phyloP scores from a whole-genome alignment of 2,888 invertebrate species.

The Athetis lepigone region DNA sequence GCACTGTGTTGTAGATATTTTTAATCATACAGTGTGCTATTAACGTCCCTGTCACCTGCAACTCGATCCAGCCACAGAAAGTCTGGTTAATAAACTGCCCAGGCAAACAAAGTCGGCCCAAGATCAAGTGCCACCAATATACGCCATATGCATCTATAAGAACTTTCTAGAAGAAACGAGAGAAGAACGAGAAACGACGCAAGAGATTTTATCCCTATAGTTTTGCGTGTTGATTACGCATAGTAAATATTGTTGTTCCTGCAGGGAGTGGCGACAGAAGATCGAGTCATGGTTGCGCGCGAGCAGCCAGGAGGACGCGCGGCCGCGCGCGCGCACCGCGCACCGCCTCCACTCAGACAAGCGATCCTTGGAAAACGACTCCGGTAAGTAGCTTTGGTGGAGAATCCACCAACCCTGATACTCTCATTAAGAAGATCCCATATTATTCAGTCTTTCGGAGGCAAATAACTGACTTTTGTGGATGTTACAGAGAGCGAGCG shows the following conservation, averaged over 20 bases:
- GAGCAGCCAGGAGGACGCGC: conserved; percentile 95
- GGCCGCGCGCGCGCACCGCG: conserved; percentile 91
- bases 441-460: background rate
- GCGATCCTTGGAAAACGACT: conserved; percentile 96
- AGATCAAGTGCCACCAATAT: no score
- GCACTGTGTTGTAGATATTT: no score
- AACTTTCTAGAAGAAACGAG: no score
- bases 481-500: conserved; percentile 93
- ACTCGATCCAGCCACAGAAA: no score
- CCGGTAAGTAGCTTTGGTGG: conserved; percentile 88
- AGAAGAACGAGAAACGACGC: no score
- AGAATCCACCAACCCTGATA: no score
- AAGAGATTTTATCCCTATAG: no score
- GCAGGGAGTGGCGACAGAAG: conserved; percentile 96
- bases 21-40: no score
- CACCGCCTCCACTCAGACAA: conserved; percentile 92
- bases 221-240: background rate
- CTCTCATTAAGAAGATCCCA: background rate
- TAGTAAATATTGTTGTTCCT: background rate
- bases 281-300: conserved; percentile 98
- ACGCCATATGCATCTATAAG: no score
- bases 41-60: no score
- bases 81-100: no score
- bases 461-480: background rate
- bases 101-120: no score